A percentile compares a stretch with the other conserved stretches of the same genome.
These are phyloP conservation scores for Oegoconia quadripuncta DNA, from an alignment of 2,888 invertebrate species.

Conservation along the genomic window DNA sequence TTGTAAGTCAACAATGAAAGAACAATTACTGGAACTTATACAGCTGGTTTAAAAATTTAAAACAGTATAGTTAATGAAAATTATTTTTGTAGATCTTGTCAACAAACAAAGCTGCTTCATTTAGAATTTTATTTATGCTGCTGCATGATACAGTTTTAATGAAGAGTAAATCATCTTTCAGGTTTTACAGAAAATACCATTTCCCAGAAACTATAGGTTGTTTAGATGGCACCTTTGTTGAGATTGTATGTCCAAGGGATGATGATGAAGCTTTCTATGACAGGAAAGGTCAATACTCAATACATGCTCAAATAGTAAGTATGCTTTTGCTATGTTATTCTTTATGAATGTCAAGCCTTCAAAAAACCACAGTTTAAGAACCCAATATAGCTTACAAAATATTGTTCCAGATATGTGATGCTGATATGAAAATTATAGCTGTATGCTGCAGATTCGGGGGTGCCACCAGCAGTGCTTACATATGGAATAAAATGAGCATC, in stretches of 20 bases:
- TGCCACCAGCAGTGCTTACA: conserved; percentile 38
- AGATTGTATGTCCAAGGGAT: conserved; percentile 52
- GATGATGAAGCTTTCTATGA: conserved; percentile 57
- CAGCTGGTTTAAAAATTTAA: too few species aligned
- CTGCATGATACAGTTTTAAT: neutral
- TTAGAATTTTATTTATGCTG: too few species aligned
- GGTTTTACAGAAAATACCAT: conserved; percentile 52
- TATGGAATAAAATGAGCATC: conserved; percentile 53
- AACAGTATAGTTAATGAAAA: too few species aligned
- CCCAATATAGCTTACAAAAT: too few species aligned
- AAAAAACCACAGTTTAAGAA: too few species aligned
- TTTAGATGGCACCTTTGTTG: conserved; percentile 46
- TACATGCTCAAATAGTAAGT: conserved; percentile 53
- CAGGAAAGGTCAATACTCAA: conserved; percentile 47
- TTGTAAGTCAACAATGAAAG: too few species aligned
- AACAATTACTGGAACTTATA: too few species aligned
- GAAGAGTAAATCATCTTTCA: conserved; percentile 20
- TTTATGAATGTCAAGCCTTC: too few species aligned
- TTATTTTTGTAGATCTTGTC: too few species aligned
- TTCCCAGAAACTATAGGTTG: conserved; percentile 55
- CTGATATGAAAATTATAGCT: conserved; percentile 47
- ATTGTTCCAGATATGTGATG: conserved; percentile 46
- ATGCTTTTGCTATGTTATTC: neutral
- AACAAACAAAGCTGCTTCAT: too few species aligned
- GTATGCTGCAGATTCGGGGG: conserved; percentile 53